Conservation (phyloP, 2,797 vertebrate genomes). For the Sebastolobus alascanus region DNA sequence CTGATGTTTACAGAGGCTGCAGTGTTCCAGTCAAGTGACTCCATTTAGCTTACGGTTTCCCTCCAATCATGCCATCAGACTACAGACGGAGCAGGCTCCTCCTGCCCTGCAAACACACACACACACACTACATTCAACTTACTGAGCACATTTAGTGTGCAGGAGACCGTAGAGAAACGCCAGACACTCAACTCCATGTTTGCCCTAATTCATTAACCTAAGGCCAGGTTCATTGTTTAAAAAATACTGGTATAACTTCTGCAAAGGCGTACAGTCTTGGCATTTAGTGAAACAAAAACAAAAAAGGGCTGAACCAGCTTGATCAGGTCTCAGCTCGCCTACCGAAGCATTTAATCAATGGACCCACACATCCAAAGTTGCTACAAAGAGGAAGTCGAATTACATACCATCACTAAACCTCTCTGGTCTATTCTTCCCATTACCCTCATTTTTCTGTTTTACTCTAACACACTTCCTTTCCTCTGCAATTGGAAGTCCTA, state of each 20-base stretch:
- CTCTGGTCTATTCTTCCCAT: conserved; percentile 9
- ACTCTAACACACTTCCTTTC: conserved; percentile 46
- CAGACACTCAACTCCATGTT: conserved; percentile 24
- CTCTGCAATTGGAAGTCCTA: conserved; percentile 63
- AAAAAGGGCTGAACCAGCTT: conserved; percentile 8
- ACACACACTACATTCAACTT: conserved; percentile 12
- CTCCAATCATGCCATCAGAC: conserved; percentile 72
- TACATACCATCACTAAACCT: conserved; percentile 32
- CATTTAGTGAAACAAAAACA: conserved; percentile 20
- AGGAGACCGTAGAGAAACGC: conserved; percentile 24
- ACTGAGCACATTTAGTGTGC: conserved; percentile 20
- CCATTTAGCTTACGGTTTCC: conserved; percentile 73
- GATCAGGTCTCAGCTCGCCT: conserved; percentile 38
- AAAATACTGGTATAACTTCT: neutral
- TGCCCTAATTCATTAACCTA: conserved; percentile 26
- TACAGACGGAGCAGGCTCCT: conserved; percentile 41
- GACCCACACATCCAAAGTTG: conserved; percentile 9
- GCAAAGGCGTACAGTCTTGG: conserved; percentile 2
- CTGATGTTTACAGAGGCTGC: conserved; percentile 72
- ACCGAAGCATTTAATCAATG: conserved; percentile 43
- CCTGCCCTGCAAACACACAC: neutral
- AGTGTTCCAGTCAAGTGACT: conserved; percentile 84
- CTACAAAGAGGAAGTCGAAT: conserved; percentile 47
- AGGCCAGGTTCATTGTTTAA: neutral
- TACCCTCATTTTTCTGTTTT: conserved; percentile 10